Evolutionary conservation across 2,888 invertebrate genomes (phyloP).

Genomic region (Chrysomela aeneicollis): DNA sequence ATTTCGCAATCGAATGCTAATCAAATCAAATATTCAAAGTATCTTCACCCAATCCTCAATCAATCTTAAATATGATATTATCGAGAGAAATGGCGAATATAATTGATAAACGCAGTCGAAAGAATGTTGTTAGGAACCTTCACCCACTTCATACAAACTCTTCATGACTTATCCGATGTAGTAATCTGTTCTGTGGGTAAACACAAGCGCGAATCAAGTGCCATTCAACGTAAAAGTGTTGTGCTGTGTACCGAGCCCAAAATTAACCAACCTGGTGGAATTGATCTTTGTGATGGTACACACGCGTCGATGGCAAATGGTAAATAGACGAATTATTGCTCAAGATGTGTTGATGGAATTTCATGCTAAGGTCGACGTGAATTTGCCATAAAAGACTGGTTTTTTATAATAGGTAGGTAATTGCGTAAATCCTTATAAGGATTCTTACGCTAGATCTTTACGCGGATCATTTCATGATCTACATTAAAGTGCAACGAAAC

Average conservation of each 20-base stretch:
- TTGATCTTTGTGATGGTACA: neutral
- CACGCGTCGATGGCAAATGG: slow-evolving; percentile 1
- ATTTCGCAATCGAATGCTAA: too few species aligned
- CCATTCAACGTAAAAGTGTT: neutral
- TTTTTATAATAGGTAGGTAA: slow-evolving; percentile 17
- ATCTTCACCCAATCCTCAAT: too few species aligned
- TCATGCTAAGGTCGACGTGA: slow-evolving; percentile 29
- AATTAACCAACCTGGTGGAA: neutral
- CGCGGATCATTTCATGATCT: neutral
- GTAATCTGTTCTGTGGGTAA: neutral
- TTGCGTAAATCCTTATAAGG: neutral
- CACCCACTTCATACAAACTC: neutral
- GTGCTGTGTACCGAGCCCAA: slow-evolving; percentile 1
- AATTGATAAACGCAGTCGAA: neutral
- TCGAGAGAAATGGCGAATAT: neutral
- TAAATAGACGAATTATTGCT: slow-evolving; percentile 14
- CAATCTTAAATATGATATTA: too few species aligned
- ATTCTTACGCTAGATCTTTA: neutral
- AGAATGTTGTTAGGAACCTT: neutral
- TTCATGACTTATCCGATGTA: neutral
- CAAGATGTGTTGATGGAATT: slow-evolving; percentile 18
- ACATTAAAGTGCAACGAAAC: neutral
- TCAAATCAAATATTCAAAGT: too few species aligned
- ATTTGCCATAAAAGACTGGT: slow-evolving; percentile 28
- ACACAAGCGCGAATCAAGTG: neutral